Evolutionary conservation across 1,140 invertebrate species (phyloP).

Genomic region (Zaprionus nigranus): DNA sequence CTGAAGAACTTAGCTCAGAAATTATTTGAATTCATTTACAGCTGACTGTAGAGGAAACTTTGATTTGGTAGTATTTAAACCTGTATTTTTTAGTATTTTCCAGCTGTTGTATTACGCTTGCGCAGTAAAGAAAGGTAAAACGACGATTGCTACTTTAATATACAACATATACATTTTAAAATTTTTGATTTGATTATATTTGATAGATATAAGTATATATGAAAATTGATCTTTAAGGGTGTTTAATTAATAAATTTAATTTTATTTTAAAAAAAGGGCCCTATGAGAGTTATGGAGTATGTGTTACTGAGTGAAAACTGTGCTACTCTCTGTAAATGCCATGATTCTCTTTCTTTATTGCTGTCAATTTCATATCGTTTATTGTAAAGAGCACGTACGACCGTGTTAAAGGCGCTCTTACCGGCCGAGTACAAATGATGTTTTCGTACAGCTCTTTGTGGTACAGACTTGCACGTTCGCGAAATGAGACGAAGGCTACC

Average conservation of each 20-base stretch:
- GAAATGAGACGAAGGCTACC: slow-evolving; percentile 35
- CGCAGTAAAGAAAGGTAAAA: slow-evolving; percentile 28
- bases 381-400: background rate
- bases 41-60: background rate
- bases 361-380: slow-evolving; percentile 43
- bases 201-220: background rate
- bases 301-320: slow-evolving; percentile 24
- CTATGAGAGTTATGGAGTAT: background rate
- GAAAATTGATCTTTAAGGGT: background rate
- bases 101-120: slow-evolving; percentile 38
- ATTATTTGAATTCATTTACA: background rate
- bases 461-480: slow-evolving; percentile 13
- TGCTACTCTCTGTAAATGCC: slow-evolving; percentile 48
- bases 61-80: background rate
- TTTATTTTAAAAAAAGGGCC: background rate
- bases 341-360: slow-evolving; percentile 56
- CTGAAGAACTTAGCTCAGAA: too few species aligned
- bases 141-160: background rate
- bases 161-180: background rate
- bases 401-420: slow-evolving; percentile 38
- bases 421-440: slow-evolving; percentile 35
- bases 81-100: slow-evolving; percentile 54
- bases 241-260: background rate
- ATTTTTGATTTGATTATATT: background rate
- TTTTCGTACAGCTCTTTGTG: slow-evolving; percentile 36